Evolutionary conservation across 2,797 vertebrate species (phyloP).

Genomic region (Mormyrus hasselquistii): DNA sequence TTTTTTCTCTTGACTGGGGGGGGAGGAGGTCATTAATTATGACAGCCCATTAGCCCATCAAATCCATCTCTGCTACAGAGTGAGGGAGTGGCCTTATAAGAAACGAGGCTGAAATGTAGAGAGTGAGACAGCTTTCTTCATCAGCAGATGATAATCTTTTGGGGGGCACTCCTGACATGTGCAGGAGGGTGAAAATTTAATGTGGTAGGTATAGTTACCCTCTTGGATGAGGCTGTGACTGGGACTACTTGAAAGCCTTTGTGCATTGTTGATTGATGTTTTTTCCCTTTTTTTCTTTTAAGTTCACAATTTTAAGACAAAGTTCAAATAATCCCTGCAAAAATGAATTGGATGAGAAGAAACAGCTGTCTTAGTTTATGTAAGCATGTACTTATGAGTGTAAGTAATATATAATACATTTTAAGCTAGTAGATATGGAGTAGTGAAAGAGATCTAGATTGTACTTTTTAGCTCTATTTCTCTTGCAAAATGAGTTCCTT

Average conservation of each 20-base stretch:
- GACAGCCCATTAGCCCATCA: conserved; percentile 25
- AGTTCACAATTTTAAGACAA: background rate
- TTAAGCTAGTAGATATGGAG: conserved; percentile 24
- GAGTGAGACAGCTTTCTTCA: conserved; percentile 17
- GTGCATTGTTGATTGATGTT: background rate
- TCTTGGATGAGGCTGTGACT: too few species aligned
- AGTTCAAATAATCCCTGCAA: background rate
- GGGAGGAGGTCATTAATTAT: conserved; percentile 47
- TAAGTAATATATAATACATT: background rate
- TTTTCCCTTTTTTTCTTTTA: background rate
- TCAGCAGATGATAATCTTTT: conserved; percentile 24
- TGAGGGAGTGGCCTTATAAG: conserved; percentile 4
- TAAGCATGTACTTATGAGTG: conserved; percentile 1
- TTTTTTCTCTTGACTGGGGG: conserved; percentile 16
- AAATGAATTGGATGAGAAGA: background rate
- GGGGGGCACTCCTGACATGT: conserved; percentile 19
- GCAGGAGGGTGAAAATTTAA: conserved; percentile 48
- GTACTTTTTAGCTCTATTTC: conserved; percentile 29
- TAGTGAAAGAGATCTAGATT: conserved; percentile 29
- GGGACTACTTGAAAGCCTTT: background rate
- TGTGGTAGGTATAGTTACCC: conserved; percentile 26
- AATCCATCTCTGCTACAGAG: conserved; percentile 14
- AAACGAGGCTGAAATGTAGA: background rate
- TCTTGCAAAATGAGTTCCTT: background rate
- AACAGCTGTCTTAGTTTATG: conserved; percentile 17